A percentile compares a stretch with the other conserved stretches of the same genome.
These are phyloP conservation scores for Hyppa rectilinea DNA, from an alignment of 2,888 invertebrate species.

Conservation along the genomic window DNA sequence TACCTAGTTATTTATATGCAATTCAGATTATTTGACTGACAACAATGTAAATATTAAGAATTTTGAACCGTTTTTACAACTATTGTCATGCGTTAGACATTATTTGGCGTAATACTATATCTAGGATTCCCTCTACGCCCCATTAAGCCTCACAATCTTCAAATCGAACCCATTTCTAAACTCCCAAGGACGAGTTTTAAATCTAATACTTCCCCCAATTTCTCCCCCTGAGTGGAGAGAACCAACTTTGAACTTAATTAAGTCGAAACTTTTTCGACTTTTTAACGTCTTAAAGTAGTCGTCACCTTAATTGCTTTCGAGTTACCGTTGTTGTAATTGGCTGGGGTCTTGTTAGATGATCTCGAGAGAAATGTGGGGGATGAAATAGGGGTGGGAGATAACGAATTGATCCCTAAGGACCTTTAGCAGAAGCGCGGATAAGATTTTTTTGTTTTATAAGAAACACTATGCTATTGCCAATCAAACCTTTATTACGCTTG, in stretches of 20 bases:
- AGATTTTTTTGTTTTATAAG: too few species aligned
- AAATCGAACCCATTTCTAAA: slow-evolving; percentile 22
- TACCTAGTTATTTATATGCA: too few species aligned
- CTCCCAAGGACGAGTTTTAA: slow-evolving; percentile 5
- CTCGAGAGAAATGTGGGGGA: background rate
- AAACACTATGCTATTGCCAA: background rate
- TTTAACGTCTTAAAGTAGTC: slow-evolving; percentile 14
- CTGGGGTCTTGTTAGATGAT: background rate
- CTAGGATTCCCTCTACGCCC: background rate
- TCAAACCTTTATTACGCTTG: background rate
- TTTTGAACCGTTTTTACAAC: too few species aligned
- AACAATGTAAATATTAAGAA: too few species aligned
- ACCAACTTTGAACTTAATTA: slow-evolving; percentile 33
- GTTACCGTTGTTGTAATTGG: slow-evolving; percentile 33
- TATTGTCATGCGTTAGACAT: too few species aligned
- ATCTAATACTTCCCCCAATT: slow-evolving; percentile 36
- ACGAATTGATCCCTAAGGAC: background rate
- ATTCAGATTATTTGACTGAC: too few species aligned
- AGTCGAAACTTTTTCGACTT: slow-evolving; percentile 40
- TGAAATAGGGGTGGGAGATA: background rate
- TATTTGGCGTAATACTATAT: too few species aligned
- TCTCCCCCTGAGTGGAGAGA: slow-evolving; percentile 10
- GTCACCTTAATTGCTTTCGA: slow-evolving; percentile 32
- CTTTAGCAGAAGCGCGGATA: background rate
- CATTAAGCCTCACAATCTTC: background rate